Base-by-base conservation (phyloP, 2,113 vertebrate species). In the Gymnarchus niloticus region DNA sequence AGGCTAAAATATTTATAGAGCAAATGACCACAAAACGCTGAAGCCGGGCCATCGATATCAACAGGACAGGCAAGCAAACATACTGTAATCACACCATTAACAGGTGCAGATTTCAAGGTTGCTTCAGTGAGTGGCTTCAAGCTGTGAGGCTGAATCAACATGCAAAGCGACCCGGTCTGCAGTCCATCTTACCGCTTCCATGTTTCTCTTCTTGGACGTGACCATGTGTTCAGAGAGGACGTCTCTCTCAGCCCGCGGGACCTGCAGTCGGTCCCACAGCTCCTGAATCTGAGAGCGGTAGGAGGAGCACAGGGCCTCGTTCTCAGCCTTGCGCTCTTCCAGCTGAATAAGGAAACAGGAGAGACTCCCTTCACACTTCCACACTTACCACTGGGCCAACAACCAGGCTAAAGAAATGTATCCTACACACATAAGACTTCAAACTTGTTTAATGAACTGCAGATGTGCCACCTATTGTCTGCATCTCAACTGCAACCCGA, bases 221-320 rank as follows among this genome's bases (percentile, higher is more conserved):
- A 90, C 48, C 94, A 95, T 88, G 33, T 96, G 90, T 4, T 92
- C 91, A 0, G 94, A 92, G 0, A 96, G 89, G 17, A 84, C 0
- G 0, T 94, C 91, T 82, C 95, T 94, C 80, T 98, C 96, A 82
- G 96, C 95, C 4, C 84, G 88, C 0, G 96, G 94, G 84, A 95
- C 84, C 46, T 96, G 93, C 89, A 99, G 91, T 88, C 96, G 89
- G 1, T 97, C 94, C 98, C 98, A 99, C 10, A 99, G 94, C 0
- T 92, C 91, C 0, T 57, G 1, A 46, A 99, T 95, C 56, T 95
- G 95, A 59, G 89, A 21, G 0, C 96, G 96, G 78, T 96, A 91
- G 9, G 92, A 93, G 0, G 87, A n/a, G 5, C 97, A 97, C 6
- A 86, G 37, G 0, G 88, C 90, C 82, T 97, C 95, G 0, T 95